Percentiles rank a stretch among this genome's conserved stretches.
phyloP scores from a whole-genome alignment of 2,888 invertebrate genomes.

The Noctua janthe region DNA sequence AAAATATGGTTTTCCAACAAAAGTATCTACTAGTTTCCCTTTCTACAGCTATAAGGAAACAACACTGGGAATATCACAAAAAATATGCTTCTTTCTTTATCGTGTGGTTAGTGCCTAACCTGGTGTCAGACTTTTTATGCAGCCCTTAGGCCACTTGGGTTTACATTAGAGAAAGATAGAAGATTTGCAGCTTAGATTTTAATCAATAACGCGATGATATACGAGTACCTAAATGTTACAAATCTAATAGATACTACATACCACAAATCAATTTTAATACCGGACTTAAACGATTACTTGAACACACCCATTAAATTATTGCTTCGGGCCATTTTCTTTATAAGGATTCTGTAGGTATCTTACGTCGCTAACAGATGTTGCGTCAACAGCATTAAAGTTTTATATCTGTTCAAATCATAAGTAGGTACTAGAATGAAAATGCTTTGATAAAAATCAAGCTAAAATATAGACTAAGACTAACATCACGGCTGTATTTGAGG shows the following conservation, averaged over 20 bases:
- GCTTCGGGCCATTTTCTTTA: slow-evolving; percentile 42
- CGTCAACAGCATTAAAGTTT: slow-evolving; percentile 10
- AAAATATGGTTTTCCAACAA: background rate
- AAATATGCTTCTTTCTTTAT: background rate
- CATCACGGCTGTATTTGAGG: background rate
- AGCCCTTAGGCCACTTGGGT: no score
- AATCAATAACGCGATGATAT: background rate
- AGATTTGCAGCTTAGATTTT: background rate
- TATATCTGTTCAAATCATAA: slow-evolving; percentile 23
- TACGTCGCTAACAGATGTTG: slow-evolving; percentile 36
- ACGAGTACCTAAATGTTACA: background rate
- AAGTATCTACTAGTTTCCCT: background rate
- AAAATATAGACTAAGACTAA: background rate
- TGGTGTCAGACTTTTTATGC: no score
- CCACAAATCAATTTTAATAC: slow-evolving; percentile 30
- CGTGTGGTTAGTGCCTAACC: no score
- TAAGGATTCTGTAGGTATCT: slow-evolving; percentile 34
- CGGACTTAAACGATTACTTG: slow-evolving; percentile 12
- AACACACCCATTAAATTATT: slow-evolving; percentile 27
- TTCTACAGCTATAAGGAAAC: background rate
- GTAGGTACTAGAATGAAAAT: slow-evolving; percentile 7
- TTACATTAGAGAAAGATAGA: background rate
- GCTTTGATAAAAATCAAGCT: background rate
- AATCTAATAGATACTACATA: background rate
- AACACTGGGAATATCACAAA: background rate